Base-by-base conservation (phyloP, 2,888 invertebrate genomes). In the Trichopoda pennipes region DNA sequence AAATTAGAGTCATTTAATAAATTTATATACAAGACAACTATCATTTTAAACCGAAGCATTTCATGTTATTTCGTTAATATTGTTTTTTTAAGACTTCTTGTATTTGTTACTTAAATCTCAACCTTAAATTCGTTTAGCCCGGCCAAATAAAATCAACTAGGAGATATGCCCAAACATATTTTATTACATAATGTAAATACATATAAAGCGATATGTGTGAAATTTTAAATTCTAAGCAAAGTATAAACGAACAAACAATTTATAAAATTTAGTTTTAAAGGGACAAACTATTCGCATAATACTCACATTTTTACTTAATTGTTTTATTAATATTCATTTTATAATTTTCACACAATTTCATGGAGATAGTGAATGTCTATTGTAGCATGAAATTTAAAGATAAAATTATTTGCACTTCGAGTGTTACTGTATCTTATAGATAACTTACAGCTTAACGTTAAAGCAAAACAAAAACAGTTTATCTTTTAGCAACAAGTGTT, bases 351-450 rank as follows among this genome's bases (percentile, higher is more conserved):
- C 66, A 78, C 70, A 78, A 49, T 49, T 64, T 66, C n/a, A 28
- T 53, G 8, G 58, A 58, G 70, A 66, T 66, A 58, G 44, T 72
- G 9, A 78, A 72, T 78, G 51, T 64, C 49, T 64, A 58, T 47
- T 51, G 56, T 55, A 64, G 68, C 73, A 68, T 74, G 68, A 47
- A 61, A 68, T 68, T 69, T 47, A 51, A 35, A 80, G 80, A 80
- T 80, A 75, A 70, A 75, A 17, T 10, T 80, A 38, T 76, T 75
- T 70, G 75, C 75, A 64, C 55, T 42, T 21, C 14, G 35, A 75
- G 51, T 69, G 56, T 17, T 51, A 51, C 28, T 60, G 53, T 70
- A 80, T 80, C 70, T 66, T 47, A 23, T 42, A 58, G 58, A 75
- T 75, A 73, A 63, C 32, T 21, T 73, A 44, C 19, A 63, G 51